These are phyloP conservation scores for Cenopis cana DNA, from an alignment of 2,888 invertebrate species.

Conservation along the genomic window DNA sequence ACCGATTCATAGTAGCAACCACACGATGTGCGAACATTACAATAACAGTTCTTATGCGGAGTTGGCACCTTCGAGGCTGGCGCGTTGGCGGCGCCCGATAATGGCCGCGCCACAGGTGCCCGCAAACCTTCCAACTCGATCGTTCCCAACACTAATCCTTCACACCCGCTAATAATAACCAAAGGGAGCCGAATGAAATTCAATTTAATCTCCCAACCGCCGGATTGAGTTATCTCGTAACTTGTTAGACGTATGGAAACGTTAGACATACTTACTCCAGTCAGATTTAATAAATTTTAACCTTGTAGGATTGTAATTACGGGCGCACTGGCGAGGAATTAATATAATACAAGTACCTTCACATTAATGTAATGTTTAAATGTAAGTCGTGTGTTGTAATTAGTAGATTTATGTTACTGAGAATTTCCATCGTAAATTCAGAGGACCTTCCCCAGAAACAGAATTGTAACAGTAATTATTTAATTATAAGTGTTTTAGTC, in stretches of 20 bases:
- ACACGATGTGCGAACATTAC: constrained; percentile 20
- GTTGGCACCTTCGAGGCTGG: constrained; percentile 31
- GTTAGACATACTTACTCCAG: not conserved
- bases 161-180: constrained; percentile 38
- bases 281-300: not conserved
- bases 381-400: not conserved
- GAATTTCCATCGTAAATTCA: too few species aligned
- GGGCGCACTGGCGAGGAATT: not conserved
- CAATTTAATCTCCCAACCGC: constrained; percentile 29
- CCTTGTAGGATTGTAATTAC: not conserved
- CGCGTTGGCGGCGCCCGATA: constrained; percentile 29
- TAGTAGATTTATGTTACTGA: too few species aligned
- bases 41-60: constrained; percentile 37
- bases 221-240: constrained; percentile 36
- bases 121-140: constrained; percentile 19
- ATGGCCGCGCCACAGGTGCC: constrained; percentile 38
- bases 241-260: constrained; percentile 18
- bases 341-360: not conserved
- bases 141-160: constrained; percentile 29
- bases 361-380: too few species aligned
- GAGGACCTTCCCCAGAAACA: too few species aligned
- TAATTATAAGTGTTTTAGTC: too few species aligned
- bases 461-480: not conserved
- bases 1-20: constrained; percentile 22
- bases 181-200: constrained; percentile 37